These are phyloP conservation scores for Phyto melanocephala DNA, from an alignment of 2,888 invertebrate species.

Conservation along the genomic window DNA sequence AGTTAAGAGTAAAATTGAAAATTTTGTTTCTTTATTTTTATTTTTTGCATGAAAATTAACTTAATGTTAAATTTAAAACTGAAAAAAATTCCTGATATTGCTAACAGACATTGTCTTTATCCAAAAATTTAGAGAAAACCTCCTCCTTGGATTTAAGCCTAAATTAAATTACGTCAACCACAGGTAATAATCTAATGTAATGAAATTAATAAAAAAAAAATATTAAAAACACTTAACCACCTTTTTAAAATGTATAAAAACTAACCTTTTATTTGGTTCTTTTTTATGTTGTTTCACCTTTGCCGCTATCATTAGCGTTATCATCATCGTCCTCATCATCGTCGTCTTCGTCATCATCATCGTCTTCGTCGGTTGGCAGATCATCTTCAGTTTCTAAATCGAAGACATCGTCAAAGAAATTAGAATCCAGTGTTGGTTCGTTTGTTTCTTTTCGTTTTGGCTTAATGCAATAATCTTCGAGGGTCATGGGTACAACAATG, in stretches of 20 bases:
- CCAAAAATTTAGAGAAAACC: background rate
- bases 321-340: conserved; percentile 70
- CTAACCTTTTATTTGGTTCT: conserved; percentile 12
- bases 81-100: conserved; percentile 50
- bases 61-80: conserved; percentile 28
- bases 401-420: conserved; percentile 97
- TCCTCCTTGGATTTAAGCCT: background rate
- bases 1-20: conserved; percentile 11
- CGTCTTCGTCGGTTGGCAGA: conserved; percentile 83
- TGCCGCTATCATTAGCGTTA: conserved; percentile 88
- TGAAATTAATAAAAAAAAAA: background rate
- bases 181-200: background rate
- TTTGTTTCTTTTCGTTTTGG: conserved; percentile 92
- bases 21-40: conserved; percentile 21
- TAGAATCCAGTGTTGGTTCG: conserved; percentile 91
- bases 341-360: conserved; percentile 81
- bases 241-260: background rate
- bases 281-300: conserved; percentile 85
- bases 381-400: conserved; percentile 88
- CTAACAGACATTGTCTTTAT: conserved; percentile 42
- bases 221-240: too few relatives aligned
- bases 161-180: background rate
- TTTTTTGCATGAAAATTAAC: conserved; percentile 16
- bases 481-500: conserved; percentile 96
- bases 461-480: conserved; percentile 99